Base-by-base conservation (phyloP, 2,113 vertebrate genomes). In the Peromyscus leucopus region DNA sequence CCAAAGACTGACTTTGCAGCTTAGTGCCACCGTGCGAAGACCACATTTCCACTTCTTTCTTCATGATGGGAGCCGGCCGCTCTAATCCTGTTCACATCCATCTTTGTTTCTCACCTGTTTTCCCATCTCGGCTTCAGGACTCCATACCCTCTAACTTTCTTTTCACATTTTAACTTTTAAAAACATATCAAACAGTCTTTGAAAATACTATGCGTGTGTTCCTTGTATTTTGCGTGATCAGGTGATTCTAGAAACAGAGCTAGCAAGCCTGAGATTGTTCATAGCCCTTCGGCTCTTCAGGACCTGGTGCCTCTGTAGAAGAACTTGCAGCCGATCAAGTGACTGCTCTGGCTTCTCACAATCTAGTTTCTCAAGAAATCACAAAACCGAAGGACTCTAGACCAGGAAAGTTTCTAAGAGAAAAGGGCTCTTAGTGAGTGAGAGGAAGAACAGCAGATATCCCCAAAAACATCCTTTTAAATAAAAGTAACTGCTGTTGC, bases 321-420 rank as follows among this genome's bases (percentile, higher is more conserved):
- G 33, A 79, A 59, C 24, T 76, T 83, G 74, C 33, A n/a, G 76
- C 69, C 72, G 46, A 7, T 65, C 48, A 69, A 26, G 11, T 85
- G 90, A 17, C 76, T 57, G 67, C 90, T 86, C 55, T 91, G 31
- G 51, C 4, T 12, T 83, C 92, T 89, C 61, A 74, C 74, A 90
- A 69, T 87, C 59, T 69, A 82, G 42, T 51, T 96, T 75, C 48
- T 33, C 55, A 15, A 96, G 51, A 91, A 92, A 55, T 83, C 48
- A 74, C 80, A 75, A 92, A 92, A 67, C 59, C 2, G 12, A 48
- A 76, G 48, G 42, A 90, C 17, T 7, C 17, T 42, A 72, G 71
- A 71, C 48, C 39, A 65, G 33, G 6, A n/a, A 31, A 92, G 55
- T 8, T 87, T 92, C 22, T 63, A n/a, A 88, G 39, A 63, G 26